Evolutionary conservation across 1,140 invertebrate species (phyloP).

Genomic region (Elymnias hypermnestra): DNA sequence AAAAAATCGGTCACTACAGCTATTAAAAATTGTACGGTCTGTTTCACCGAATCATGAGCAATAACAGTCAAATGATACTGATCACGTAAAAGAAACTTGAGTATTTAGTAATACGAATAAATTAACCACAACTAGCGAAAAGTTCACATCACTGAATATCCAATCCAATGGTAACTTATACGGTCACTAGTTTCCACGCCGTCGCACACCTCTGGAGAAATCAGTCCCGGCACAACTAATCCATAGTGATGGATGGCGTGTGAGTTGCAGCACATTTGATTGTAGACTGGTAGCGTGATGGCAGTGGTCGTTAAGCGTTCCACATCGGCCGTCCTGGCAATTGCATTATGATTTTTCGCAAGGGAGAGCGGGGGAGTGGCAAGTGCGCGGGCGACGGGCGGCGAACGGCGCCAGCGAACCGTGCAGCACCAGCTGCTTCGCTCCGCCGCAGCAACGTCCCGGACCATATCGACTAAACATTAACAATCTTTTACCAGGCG

Average conservation of each 20-base stretch:
- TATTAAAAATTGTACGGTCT: conserved; percentile 4
- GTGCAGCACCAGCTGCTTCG: conserved; percentile 58
- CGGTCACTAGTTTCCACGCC: conserved; percentile 47
- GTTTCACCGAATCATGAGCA: conserved; percentile 3
- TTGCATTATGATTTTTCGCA: conserved; percentile 76
- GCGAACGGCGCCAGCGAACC: conserved; percentile 53
- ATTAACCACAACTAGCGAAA: conserved; percentile 22
- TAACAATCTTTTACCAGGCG: background rate
- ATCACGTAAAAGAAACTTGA: conserved; percentile 1
- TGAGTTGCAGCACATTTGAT: conserved; percentile 70
- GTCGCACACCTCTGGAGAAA: conserved; percentile 54
- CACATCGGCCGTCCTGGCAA: conserved; percentile 70
- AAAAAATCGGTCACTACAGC: conserved; percentile 1
- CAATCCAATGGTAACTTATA: conserved; percentile 60
- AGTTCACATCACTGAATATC: conserved; percentile 64
- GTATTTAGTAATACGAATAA: conserved; percentile 3
- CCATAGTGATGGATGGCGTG: conserved; percentile 70
- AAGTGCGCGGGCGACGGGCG: conserved; percentile 48
- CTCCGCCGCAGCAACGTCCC: conserved; percentile 31
- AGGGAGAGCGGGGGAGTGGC: conserved; percentile 60
- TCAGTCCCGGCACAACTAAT: conserved; percentile 64
- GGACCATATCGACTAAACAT: conserved; percentile 10
- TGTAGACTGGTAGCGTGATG: conserved; percentile 71
- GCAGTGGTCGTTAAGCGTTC: conserved; percentile 61
- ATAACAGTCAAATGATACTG: conserved; percentile 3